A percentile compares a stretch with the other conserved stretches of the same genome.
Conservation (phyloP, 2,888 invertebrate species). For the Agrotis ipsilon region DNA sequence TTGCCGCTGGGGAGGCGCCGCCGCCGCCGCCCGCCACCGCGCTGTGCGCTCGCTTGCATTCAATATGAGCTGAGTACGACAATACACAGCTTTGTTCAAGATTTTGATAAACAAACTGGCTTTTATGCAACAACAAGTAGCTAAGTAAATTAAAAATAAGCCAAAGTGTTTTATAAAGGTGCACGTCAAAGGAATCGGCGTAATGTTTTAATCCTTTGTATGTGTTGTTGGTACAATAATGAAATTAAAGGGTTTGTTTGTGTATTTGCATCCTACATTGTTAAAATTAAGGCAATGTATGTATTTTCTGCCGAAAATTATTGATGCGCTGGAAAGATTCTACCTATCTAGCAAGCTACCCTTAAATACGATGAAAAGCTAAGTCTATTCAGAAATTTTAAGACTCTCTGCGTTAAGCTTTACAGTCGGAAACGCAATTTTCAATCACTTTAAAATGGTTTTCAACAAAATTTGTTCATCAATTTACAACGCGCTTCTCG, state of each 20-base stretch:
- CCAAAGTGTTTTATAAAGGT: not conserved
- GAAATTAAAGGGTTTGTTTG: not conserved
- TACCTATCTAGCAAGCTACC: slow-evolving; percentile 9
- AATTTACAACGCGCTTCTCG: slow-evolving; percentile 55
- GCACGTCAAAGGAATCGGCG: not conserved
- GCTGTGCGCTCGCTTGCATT: slow-evolving; percentile 79
- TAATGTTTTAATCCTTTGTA: not conserved
- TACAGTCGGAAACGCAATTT: slow-evolving; percentile 29
- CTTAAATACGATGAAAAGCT: slow-evolving; percentile 32
- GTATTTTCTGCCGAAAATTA: not conserved
- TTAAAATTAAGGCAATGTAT: slow-evolving; percentile 1
- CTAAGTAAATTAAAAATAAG: slow-evolving; percentile 15
- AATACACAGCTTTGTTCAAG: slow-evolving; percentile 77
- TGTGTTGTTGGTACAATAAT: not conserved
- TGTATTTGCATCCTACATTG: not conserved
- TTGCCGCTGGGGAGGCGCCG: slow-evolving; percentile 76
- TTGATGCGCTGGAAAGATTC: slow-evolving; percentile 66
- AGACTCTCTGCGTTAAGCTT: slow-evolving; percentile 20
- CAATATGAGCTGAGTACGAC: slow-evolving; percentile 79
- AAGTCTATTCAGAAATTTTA: slow-evolving; percentile 24
- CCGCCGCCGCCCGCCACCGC: slow-evolving; percentile 6
- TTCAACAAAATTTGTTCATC: slow-evolving; percentile 57
- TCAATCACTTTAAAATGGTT: slow-evolving; percentile 50
- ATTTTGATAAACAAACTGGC: slow-evolving; percentile 71
- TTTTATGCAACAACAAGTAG: slow-evolving; percentile 26